These are phyloP conservation scores for Galeopterus variegatus DNA, from an alignment of 2,113 vertebrate genomes.

Conservation along the genomic window DNA sequence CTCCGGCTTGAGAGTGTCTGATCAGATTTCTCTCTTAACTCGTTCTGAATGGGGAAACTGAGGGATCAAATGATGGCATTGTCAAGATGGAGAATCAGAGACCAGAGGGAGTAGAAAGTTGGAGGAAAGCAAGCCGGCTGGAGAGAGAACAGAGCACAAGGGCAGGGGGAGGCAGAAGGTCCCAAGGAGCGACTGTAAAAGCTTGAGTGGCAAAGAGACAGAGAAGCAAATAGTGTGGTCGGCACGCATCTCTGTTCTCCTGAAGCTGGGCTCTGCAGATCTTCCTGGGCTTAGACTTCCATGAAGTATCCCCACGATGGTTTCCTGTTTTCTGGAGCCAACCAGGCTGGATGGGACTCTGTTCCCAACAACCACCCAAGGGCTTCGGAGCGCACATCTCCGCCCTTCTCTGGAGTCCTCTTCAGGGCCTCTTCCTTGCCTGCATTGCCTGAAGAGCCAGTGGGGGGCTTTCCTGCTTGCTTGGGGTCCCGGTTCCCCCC, in stretches of 20 bases:
- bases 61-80: neutral
- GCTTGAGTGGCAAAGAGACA: neutral
- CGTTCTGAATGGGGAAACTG: neutral
- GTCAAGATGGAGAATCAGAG: neutral
- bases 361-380: neutral
- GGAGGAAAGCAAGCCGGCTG: neutral
- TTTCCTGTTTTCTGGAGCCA: neutral
- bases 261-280: neutral
- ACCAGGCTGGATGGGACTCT: neutral
- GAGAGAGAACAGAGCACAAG: neutral
- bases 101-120: neutral
- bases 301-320: neutral
- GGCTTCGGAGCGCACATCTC: neutral
- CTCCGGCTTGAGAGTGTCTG: neutral
- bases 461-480: neutral
- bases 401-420: too few species aligned
- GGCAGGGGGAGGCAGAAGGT: neutral
- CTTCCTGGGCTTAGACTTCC: neutral
- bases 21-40: neutral
- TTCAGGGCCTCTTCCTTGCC: too few species aligned
- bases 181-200: neutral
- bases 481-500: neutral
- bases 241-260: neutral
- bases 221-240: neutral
- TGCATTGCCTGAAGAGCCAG: neutral